phyloP scores from a whole-genome alignment of 2,888 invertebrate genomes.

The Lasioglossum villosulum region DNA sequence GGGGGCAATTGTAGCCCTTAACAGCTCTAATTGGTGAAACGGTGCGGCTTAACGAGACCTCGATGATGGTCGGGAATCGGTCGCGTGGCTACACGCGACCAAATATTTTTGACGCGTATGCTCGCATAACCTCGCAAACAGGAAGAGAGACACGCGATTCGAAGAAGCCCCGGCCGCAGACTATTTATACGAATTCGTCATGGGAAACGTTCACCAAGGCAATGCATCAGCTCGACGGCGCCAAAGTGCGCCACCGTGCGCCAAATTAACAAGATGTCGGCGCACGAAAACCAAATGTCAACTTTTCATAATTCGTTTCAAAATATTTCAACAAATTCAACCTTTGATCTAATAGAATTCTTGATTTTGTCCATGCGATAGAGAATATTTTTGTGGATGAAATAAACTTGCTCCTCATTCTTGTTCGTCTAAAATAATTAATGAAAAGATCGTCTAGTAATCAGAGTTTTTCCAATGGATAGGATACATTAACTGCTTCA shows the following conservation, averaged over 20 bases:
- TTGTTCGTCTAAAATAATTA: neutral
- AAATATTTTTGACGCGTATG: neutral
- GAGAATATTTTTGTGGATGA: neutral
- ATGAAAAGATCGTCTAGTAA: neutral
- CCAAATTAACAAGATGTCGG: neutral
- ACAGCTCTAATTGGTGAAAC: constrained; percentile 9
- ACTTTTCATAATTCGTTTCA: neutral
- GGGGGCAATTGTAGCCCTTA: constrained; percentile 11
- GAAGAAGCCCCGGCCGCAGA: constrained; percentile 24
- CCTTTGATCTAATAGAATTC: neutral
- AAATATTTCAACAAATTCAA: neutral
- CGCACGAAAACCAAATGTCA: neutral
- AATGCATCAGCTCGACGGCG: constrained; percentile 45
- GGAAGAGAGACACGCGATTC: constrained; percentile 37
- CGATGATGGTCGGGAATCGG: neutral
- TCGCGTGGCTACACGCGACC: neutral
- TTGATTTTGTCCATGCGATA: neutral
- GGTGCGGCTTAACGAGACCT: constrained; percentile 8
- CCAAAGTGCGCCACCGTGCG: constrained; percentile 1
- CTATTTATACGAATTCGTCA: constrained; percentile 74
- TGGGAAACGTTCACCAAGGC: constrained; percentile 64
- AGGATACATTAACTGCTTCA: too few relatives aligned
- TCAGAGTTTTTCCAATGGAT: too few relatives aligned
- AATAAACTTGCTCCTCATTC: neutral
- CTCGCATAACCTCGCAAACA: constrained; percentile 36